These are phyloP conservation scores for Ammospiza caudacuta DNA, from an alignment of 2,113 vertebrate genomes.

Conservation along the genomic window DNA sequence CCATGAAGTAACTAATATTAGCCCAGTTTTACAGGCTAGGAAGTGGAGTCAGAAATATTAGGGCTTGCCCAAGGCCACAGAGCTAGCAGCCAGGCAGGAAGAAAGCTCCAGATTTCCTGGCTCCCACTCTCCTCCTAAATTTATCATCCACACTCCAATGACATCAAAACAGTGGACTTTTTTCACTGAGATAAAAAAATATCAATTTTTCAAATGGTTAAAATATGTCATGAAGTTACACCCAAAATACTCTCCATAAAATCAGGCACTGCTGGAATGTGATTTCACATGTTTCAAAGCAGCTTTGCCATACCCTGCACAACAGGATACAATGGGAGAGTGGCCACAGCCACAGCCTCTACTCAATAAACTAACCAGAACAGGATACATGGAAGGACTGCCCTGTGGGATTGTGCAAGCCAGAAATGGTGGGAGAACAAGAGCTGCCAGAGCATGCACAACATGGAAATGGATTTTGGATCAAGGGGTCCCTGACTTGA, in stretches of 20 bases:
- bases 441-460: neutral
- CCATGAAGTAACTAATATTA: neutral
- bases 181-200: neutral
- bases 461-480: rapidly evolving
- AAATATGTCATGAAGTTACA: neutral
- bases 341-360: neutral
- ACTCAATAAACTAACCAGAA: neutral
- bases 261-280: neutral
- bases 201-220: neutral
- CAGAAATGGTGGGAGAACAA: neutral
- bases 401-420: neutral
- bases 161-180: neutral
- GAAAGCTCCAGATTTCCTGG: constrained; percentile 55
- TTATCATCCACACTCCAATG: neutral
- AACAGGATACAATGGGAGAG: neutral
- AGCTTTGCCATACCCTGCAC: neutral
- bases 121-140: constrained; percentile 20
- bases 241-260: neutral
- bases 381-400: neutral
- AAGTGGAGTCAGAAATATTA: constrained; percentile 41
- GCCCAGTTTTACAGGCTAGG: neutral
- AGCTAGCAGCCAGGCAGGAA: neutral
- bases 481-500: neutral
- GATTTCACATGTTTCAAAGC: neutral
- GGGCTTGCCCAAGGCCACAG: neutral